Percentiles rank a stretch among this genome's conserved stretches.
Conservation (phyloP, 2,888 invertebrate species). For the Tenthredo scrophulariae region DNA sequence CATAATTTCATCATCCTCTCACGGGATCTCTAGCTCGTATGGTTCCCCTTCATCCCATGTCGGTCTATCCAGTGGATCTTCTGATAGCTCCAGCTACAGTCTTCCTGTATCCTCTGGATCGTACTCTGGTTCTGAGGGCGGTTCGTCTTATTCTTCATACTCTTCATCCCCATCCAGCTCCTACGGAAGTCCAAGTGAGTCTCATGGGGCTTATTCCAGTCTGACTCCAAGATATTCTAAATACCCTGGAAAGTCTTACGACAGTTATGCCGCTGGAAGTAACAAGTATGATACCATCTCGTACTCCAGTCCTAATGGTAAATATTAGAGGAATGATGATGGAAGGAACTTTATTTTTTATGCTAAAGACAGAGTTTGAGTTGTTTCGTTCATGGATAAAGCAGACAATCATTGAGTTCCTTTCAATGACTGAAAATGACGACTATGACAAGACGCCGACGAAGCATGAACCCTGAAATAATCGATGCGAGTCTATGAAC, state of each 20-base stretch:
- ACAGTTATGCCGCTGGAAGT: conserved; percentile 60
- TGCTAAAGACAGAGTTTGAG: background rate
- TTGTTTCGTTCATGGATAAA: background rate
- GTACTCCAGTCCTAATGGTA: conserved; percentile 71
- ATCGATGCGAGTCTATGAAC: conserved; percentile 16
- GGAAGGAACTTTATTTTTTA: background rate
- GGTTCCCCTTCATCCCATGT: conserved; percentile 27
- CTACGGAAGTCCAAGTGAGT: conserved; percentile 64
- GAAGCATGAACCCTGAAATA: conserved; percentile 29
- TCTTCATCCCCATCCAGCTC: conserved; percentile 66
- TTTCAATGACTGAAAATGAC: conserved; percentile 17
- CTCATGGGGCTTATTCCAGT: conserved; percentile 69
- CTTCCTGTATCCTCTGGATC: conserved; percentile 58
- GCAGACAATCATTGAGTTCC: background rate
- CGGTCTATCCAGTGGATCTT: conserved; percentile 56
- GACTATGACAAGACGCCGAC: conserved; percentile 32
- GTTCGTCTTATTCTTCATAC: conserved; percentile 58
- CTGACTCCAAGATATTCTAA: conserved; percentile 68
- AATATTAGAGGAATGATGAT: conserved; percentile 63
- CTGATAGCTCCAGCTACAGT: conserved; percentile 58
- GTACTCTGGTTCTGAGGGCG: conserved; percentile 59
- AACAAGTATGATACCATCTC: conserved; percentile 75
- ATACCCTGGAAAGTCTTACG: conserved; percentile 65
- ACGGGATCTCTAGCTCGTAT: conserved; percentile 26
- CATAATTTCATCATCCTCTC: conserved; percentile 21